Percentiles rank a stretch among this genome's conserved stretches.
phyloP scores from a whole-genome alignment of 2,113 vertebrate species.

The Perccottus glenii region DNA sequence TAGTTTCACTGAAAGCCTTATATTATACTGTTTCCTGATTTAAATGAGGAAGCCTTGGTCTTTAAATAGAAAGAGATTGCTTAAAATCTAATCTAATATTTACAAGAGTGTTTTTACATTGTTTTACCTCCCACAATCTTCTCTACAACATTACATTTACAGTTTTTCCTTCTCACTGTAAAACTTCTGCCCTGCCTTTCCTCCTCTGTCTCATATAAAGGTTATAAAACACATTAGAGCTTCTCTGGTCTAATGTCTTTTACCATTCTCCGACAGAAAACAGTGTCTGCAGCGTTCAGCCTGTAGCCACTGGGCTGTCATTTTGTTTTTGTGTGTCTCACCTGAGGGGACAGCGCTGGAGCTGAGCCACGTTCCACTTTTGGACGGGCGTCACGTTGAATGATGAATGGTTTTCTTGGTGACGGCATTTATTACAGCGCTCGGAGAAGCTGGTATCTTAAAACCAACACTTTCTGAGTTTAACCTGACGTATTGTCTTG shows the following conservation, averaged over 20 bases:
- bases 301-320: slow-evolving; percentile 22
- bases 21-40: too few species aligned
- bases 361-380: neutral
- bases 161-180: neutral
- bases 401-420: slow-evolving; percentile 32
- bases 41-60: too few species aligned
- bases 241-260: slow-evolving; percentile 18
- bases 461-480: too few species aligned
- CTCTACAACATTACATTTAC: neutral
- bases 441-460: neutral
- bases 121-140: too few species aligned
- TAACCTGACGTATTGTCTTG: too few species aligned
- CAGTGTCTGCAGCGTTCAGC: slow-evolving; percentile 23
- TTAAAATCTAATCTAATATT: too few species aligned
- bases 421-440: slow-evolving; percentile 19
- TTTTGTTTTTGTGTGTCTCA: slow-evolving; percentile 37
- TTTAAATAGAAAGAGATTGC: too few species aligned
- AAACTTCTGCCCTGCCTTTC: neutral
- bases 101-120: too few species aligned
- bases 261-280: slow-evolving; percentile 43
- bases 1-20: too few species aligned
- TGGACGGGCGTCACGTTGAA: slow-evolving; percentile 1
- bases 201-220: slow-evolving; percentile 1
- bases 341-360: slow-evolving; percentile 6
- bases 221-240: slow-evolving; percentile 8